Conservation (phyloP, 2,113 vertebrate genomes). For the Catharus minimus region DNA sequence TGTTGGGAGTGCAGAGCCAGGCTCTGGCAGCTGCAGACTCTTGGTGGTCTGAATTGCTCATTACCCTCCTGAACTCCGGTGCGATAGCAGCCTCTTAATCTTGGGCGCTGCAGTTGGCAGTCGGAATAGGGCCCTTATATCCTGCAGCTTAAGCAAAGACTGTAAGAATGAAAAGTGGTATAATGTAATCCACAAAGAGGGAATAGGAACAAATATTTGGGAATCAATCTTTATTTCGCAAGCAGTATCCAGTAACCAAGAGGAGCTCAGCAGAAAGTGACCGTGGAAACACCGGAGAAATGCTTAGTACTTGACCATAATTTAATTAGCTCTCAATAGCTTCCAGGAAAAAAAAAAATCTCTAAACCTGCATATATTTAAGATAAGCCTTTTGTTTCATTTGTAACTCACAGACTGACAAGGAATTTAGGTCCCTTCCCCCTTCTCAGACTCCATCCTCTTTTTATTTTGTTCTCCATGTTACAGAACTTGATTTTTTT, state of each 20-base stretch:
- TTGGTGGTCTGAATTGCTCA: constrained; percentile 49
- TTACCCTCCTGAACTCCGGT: constrained; percentile 27
- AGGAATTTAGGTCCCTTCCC: constrained; percentile 37
- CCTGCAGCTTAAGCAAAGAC: constrained; percentile 32
- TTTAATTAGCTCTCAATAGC: constrained; percentile 54
- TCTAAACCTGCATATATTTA: constrained; percentile 52
- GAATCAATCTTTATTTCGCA: constrained; percentile 50
- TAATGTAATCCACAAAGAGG: constrained; percentile 51
- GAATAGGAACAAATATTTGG: constrained; percentile 32
- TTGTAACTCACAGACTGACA: constrained; percentile 58
- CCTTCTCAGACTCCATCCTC: constrained; percentile 34
- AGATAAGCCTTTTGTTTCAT: constrained; percentile 58
- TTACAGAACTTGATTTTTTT: constrained; percentile 29
- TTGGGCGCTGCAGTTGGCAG: constrained; percentile 11
- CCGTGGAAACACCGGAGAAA: neutral
- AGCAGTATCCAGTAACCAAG: constrained; percentile 45
- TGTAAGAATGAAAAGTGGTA: constrained; percentile 39
- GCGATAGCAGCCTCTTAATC: constrained; percentile 12
- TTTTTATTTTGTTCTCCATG: constrained; percentile 39
- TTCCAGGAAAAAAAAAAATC: constrained; percentile 33
- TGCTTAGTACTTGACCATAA: constrained; percentile 15
- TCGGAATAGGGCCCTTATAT: neutral
- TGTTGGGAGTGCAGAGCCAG: neutral
- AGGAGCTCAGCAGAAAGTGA: constrained; percentile 45
- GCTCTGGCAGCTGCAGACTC: constrained; percentile 3